A percentile compares a stretch with the other conserved stretches of the same genome.
Evolutionary conservation across 2,888 invertebrate genomes (phyloP).

Genomic region (Amiota mariae): DNA sequence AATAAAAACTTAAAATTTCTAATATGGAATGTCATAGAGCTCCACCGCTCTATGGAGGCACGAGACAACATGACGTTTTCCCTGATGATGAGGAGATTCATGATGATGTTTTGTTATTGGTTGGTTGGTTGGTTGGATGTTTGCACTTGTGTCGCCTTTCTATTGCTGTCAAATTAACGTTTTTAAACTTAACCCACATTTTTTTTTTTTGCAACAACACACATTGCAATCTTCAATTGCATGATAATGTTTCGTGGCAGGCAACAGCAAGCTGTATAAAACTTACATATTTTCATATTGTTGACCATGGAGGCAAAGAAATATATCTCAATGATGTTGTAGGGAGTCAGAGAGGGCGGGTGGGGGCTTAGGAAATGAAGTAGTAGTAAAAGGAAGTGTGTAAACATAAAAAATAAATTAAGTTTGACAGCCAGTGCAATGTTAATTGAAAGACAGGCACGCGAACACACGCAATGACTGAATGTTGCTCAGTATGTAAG

Average conservation of each 20-base stretch:
- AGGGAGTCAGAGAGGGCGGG: neutral
- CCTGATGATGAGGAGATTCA: too few relatives aligned
- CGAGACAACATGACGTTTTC: neutral
- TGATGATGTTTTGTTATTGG: too few relatives aligned
- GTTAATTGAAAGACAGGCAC: neutral
- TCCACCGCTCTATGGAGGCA: neutral
- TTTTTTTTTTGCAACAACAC: neutral
- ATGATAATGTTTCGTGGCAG: too few relatives aligned
- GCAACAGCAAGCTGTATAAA: too few relatives aligned
- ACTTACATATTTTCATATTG: neutral
- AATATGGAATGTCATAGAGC: too few relatives aligned
- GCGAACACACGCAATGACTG: neutral
- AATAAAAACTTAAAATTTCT: neutral
- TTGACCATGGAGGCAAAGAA: neutral
- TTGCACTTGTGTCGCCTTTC: neutral
- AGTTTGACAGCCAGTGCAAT: conserved; percentile 10
- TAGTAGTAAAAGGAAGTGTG: too few relatives aligned
- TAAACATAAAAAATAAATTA: conserved; percentile 18
- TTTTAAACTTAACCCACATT: conserved; percentile 24
- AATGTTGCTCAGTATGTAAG: too few relatives aligned
- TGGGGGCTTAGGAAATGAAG: too few relatives aligned
- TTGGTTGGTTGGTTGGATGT: neutral
- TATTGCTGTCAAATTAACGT: conserved; percentile 7
- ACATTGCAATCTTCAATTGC: too few relatives aligned
- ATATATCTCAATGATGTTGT: neutral